Percentiles rank a stretch among this genome's conserved stretches.
phyloP scores from a whole-genome alignment of 2,888 invertebrate genomes.

The Embidobia sp. region DNA sequence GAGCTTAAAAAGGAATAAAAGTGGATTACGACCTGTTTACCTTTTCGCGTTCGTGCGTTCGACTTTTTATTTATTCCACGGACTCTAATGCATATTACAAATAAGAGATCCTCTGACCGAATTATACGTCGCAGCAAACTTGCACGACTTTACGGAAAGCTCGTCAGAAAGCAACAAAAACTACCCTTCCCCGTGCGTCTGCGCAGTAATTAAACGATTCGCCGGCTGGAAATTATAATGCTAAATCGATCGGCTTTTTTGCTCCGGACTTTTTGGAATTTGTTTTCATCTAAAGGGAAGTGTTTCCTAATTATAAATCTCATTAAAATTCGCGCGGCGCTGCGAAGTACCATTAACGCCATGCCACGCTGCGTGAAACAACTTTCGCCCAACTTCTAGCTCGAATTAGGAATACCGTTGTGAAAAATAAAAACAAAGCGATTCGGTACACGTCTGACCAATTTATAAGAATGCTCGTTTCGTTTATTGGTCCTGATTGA shows the following conservation, averaged over 20 bases:
- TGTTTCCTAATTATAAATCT: slow-evolving; percentile 78
- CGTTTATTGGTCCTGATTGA: slow-evolving; percentile 40
- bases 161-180: too few species aligned
- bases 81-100: slow-evolving; percentile 27
- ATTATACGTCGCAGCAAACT: slow-evolving; percentile 1
- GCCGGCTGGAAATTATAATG: background rate
- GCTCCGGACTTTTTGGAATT: background rate
- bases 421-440: slow-evolving; percentile 43
- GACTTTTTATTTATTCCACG: slow-evolving; percentile 27
- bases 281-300: slow-evolving; percentile 42
- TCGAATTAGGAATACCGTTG: slow-evolving; percentile 41
- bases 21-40: slow-evolving; percentile 56
- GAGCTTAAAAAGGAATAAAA: slow-evolving; percentile 53
- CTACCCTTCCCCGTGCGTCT: too few species aligned
- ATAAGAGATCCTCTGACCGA: slow-evolving; percentile 4
- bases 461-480: slow-evolving; percentile 53
- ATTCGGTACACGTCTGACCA: slow-evolving; percentile 53
- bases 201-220: slow-evolving; percentile 2
- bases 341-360: slow-evolving; percentile 76
- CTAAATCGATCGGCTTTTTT: slow-evolving; percentile 14
- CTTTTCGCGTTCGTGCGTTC: slow-evolving; percentile 24
- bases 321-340: slow-evolving; percentile 76
- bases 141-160: background rate
- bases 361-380: slow-evolving; percentile 42
- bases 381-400: slow-evolving; percentile 37